Percentiles rank a stretch among this genome's conserved stretches.
phyloP scores from a whole-genome alignment of 2,113 vertebrate species.

The Tauraco erythrolophus region DNA sequence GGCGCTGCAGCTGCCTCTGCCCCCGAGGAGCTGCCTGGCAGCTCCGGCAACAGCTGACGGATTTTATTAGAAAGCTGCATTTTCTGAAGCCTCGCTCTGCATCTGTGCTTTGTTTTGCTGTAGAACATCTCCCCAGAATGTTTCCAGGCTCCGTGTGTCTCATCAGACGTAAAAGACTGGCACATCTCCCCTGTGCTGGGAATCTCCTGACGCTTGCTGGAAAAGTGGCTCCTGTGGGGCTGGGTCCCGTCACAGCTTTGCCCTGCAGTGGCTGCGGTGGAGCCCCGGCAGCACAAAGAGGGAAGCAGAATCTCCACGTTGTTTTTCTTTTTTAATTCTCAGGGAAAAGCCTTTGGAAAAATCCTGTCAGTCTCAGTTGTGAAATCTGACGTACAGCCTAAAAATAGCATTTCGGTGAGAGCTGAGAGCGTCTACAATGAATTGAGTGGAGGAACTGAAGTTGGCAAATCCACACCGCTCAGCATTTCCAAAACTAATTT shows the following conservation, averaged over 20 bases:
- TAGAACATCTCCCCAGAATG: background rate
- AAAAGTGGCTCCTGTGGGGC: background rate
- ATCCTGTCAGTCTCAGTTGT: constrained; percentile 33
- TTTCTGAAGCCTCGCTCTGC: background rate
- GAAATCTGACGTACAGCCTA: constrained; percentile 50
- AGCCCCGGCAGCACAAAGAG: background rate
- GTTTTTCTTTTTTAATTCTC: constrained; percentile 4
- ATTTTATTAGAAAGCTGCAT: background rate
- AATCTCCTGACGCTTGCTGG: background rate
- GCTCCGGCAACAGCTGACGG: background rate
- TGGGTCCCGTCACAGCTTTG: background rate
- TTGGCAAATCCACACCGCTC: constrained; percentile 39
- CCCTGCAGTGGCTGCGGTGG: background rate
- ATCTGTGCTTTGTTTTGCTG: background rate
- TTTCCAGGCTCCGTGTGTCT: background rate
- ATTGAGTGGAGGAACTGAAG: constrained; percentile 31
- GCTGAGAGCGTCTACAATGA: background rate
- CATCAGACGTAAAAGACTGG: background rate
- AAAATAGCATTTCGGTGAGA: constrained; percentile 42
- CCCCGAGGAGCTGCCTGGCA: background rate
- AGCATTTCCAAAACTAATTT: constrained; percentile 72
- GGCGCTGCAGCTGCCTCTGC: background rate
- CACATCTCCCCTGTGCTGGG: background rate
- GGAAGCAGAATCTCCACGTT: background rate
- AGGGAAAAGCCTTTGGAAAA: constrained; percentile 38